These are phyloP conservation scores for Antennarius striatus DNA, from an alignment of 2,113 vertebrate species.

Conservation along the genomic window DNA sequence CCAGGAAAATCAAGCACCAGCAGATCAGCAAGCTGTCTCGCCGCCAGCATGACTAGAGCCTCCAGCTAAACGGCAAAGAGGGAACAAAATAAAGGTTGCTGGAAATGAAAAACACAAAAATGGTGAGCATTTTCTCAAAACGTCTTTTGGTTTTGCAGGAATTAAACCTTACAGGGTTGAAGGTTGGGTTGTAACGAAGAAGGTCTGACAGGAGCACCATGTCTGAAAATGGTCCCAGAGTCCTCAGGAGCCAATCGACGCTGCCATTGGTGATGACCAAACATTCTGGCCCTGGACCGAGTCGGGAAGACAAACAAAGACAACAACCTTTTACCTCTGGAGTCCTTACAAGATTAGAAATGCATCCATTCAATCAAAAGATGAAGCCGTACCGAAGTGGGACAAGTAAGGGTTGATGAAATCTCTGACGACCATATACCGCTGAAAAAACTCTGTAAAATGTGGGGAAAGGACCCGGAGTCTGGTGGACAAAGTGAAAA, in stretches of 20 bases:
- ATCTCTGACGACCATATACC: conserved; percentile 13
- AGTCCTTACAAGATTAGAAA: background rate
- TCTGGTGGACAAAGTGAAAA: conserved; percentile 29
- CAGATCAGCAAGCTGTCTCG: conserved; percentile 62
- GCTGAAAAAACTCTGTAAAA: conserved; percentile 23
- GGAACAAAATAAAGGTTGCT: background rate
- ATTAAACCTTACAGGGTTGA: conserved; percentile 62
- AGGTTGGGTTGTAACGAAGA: conserved; percentile 56
- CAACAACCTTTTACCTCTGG: background rate
- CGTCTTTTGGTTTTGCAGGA: background rate
- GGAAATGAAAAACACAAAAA: too few relatives aligned
- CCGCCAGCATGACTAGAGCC: conserved; percentile 49
- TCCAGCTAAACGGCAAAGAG: conserved; percentile 53
- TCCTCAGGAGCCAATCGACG: conserved; percentile 59
- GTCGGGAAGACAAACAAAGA: background rate
- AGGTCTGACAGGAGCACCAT: conserved; percentile 46
- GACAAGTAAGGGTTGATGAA: conserved; percentile 57
- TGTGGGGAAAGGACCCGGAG: conserved; percentile 30
- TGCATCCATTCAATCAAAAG: background rate
- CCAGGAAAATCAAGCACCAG: conserved; percentile 39
- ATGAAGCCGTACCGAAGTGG: conserved; percentile 36
- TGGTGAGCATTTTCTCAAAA: background rate
- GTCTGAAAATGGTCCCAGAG: conserved; percentile 64
- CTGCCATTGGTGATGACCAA: conserved; percentile 49
- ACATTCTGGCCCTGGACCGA: conserved; percentile 58